Conservation (phyloP, 2,797 vertebrate species). For the Pseudopleuronectes americanus region DNA sequence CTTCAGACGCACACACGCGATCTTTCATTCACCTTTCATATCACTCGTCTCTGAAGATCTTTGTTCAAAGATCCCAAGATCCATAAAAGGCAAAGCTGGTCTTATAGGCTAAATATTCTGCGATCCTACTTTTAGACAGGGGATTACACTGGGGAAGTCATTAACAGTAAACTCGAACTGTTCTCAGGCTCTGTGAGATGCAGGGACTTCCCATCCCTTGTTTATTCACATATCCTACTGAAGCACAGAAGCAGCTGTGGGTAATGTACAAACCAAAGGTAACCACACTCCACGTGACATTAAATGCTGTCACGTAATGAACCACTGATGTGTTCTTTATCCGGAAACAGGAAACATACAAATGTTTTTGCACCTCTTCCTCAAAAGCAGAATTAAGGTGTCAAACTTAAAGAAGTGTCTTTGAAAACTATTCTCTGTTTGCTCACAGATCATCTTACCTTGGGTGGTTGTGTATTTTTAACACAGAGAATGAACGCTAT, state of each 20-base stretch:
- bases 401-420: background rate
- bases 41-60: constrained; percentile 12
- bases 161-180: constrained; percentile 48
- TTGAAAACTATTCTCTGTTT: constrained; percentile 34
- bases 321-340: too few species aligned
- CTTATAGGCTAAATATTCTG: constrained; percentile 30
- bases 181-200: constrained; percentile 67
- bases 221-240: constrained; percentile 18
- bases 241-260: constrained; percentile 12
- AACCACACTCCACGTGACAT: too few species aligned
- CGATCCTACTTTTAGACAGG: constrained; percentile 60
- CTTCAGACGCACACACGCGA: background rate
- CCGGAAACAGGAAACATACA: too few species aligned
- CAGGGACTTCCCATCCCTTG: constrained; percentile 62
- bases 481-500: constrained; percentile 2
- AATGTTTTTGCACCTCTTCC: constrained; percentile 39
- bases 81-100: constrained; percentile 49
- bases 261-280: too few species aligned
- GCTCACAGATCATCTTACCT: constrained; percentile 1
- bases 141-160: constrained; percentile 65
- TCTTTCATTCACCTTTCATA: background rate
- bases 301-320: too few species aligned
- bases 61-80: constrained; percentile 16
- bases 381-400: background rate
- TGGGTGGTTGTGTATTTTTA: constrained; percentile 36